Conservation (phyloP, 1,140 invertebrate species). For the Leptinotarsa defecta region DNA sequence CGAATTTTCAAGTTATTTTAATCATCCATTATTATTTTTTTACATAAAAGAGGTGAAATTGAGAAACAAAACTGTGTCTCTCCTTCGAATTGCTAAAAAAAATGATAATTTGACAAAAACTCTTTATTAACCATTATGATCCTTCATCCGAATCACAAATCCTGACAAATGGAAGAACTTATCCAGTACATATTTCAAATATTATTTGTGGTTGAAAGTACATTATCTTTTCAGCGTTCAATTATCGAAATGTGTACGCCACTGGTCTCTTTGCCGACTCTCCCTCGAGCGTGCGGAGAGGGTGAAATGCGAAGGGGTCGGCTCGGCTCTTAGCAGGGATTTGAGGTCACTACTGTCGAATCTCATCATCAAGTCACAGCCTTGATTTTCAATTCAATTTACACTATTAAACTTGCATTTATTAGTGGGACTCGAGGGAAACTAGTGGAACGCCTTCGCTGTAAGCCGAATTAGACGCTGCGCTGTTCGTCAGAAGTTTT, state of each 20-base stretch:
- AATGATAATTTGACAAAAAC: too few species aligned
- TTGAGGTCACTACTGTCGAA: conserved; percentile 54
- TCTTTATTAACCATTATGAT: too few species aligned
- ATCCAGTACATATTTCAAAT: too few species aligned
- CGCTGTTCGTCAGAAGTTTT: background rate
- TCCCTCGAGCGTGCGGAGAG: conserved; percentile 19
- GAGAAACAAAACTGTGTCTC: too few species aligned
- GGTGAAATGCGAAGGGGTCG: conserved; percentile 33
- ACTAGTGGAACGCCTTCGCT: conserved; percentile 5
- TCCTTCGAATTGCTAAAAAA: too few species aligned
- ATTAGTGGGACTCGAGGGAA: conserved; percentile 38
- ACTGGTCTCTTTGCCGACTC: background rate
- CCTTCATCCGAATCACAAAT: too few species aligned
- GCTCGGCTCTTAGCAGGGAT: conserved; percentile 47
- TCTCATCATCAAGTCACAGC: conserved; percentile 54
- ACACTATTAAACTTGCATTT: conserved; percentile 50
- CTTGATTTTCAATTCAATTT: conserved; percentile 49
- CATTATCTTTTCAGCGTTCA: too few species aligned
- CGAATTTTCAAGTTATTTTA: too few species aligned
- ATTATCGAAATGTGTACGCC: background rate
- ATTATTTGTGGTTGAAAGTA: too few species aligned
- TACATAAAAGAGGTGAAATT: too few species aligned
- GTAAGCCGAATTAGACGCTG: background rate
- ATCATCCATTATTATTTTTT: too few species aligned
- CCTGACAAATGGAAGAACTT: too few species aligned